Base-by-base conservation (phyloP, 1,140 invertebrate species). In the Cydia amplana region DNA sequence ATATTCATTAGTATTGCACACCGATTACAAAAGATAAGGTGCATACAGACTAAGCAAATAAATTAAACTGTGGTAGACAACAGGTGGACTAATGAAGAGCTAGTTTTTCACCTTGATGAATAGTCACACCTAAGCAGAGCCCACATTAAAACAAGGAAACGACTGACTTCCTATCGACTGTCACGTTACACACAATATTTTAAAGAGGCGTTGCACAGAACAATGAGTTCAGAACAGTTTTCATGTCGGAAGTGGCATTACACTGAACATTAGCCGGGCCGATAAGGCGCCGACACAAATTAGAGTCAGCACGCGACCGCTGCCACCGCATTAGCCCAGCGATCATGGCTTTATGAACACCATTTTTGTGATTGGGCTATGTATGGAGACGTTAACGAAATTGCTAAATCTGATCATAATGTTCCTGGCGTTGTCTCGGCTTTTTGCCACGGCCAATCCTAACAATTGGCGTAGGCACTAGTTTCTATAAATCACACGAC, bases 181-280 rank as follows among this genome's bases (percentile, higher is more conserved):
- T 6, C 25, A 70, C 76, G 74, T 77, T 78, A 73, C 75, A 78
- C 79, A 81, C 78, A 81, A 73, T 83, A 77, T 77, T 84, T 81
- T 79, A 82, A 82, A 79, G 78, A 82, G 78, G 77, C 77, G 67
- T 78, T 55, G 77, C 23, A 23, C 4, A 75, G 78, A 84, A 86
- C 84, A 84, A 82, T 86, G 80, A 85, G 84, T 84, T 82, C 77
- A 63, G 83, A 87, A 79, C 80, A 84, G 87, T 86, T 88, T 87
- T 86, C 86, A 86, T 88, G 88, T 89, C 89, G 89, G 89, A 90
- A 91, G 84, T 83, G 75, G 85, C 80, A 89, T 89, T 89, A 91
- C 86, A 88, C 83, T 87, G 84, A 87, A 87, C 87, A 88, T 91
- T 91, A 90, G 85, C 87, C 78, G 75, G 75, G 51, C 74, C 86